phyloP scores from a whole-genome alignment of 2,888 invertebrate genomes.

The Lottia gigantea region DNA sequence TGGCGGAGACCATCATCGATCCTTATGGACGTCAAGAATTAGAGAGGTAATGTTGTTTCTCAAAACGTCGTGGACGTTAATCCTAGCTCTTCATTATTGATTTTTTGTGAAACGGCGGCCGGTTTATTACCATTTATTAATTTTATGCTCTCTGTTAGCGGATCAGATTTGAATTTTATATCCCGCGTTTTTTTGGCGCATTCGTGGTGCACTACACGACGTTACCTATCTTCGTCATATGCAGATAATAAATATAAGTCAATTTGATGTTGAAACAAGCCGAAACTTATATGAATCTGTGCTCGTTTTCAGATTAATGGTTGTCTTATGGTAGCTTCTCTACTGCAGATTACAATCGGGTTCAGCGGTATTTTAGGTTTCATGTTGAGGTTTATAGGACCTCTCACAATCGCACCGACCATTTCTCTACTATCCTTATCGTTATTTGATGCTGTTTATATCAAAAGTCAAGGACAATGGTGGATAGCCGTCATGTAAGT shows the following conservation, averaged over 20 bases:
- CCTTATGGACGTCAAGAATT: conserved; percentile 58
- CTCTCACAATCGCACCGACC: conserved; percentile 85
- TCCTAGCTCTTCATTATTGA: too few relatives aligned
- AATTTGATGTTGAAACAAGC: background rate
- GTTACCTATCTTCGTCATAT: too few relatives aligned
- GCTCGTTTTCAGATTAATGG: conserved; percentile 75
- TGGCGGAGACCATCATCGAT: conserved; percentile 56
- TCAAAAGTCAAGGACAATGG: conserved; percentile 84
- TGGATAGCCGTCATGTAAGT: conserved; percentile 83
- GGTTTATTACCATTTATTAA: too few relatives aligned
- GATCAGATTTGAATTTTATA: too few relatives aligned
- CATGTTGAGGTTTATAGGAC: conserved; percentile 81
- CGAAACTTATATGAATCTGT: background rate
- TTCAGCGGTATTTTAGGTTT: conserved; percentile 79
- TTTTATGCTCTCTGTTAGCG: too few relatives aligned
- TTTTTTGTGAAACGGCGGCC: too few relatives aligned
- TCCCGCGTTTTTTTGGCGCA: too few relatives aligned
- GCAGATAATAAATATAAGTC: too few relatives aligned
- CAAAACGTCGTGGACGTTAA: too few relatives aligned
- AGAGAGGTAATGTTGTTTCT: conserved; percentile 47
- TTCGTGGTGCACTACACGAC: too few relatives aligned
- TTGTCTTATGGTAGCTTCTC: conserved; percentile 82
- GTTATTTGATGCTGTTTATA: conserved; percentile 82
- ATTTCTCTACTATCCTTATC: conserved; percentile 85
- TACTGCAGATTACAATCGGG: conserved; percentile 82